Evolutionary conservation across 2,113 vertebrate species (phyloP).

Genomic region (Pitta sordida): DNA sequence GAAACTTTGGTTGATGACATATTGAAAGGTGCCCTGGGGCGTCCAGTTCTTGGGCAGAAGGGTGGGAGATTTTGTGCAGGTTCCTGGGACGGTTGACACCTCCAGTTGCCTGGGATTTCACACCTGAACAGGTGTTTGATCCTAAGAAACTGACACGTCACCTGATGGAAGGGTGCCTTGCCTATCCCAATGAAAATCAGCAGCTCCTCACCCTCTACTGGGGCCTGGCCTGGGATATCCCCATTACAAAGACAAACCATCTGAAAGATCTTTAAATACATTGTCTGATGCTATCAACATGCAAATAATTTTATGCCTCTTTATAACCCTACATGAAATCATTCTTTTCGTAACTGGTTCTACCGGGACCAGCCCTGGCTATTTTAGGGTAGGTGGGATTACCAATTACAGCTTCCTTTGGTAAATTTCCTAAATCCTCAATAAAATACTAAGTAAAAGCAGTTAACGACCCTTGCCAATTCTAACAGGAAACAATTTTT

Average conservation of each 20-base stretch:
- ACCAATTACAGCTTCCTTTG: background rate
- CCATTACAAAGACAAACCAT: background rate
- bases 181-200: too few relatives aligned
- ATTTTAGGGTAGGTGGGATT: background rate
- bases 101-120: too few relatives aligned
- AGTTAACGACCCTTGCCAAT: background rate
- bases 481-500: background rate
- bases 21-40: too few relatives aligned
- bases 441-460: background rate
- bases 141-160: too few relatives aligned
- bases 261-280: background rate
- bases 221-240: too few relatives aligned
- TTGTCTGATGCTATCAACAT: background rate
- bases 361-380: background rate
- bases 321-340: background rate
- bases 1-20: too few relatives aligned
- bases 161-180: too few relatives aligned
- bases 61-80: too few relatives aligned
- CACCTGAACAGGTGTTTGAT: too few relatives aligned
- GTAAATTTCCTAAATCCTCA: background rate
- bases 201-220: too few relatives aligned
- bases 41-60: too few relatives aligned
- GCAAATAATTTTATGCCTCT: background rate
- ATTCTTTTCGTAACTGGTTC: background rate
- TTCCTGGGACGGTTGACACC: too few relatives aligned